These are phyloP conservation scores for Pemphredon lugubris DNA, from an alignment of 2,888 invertebrate genomes.

Conservation along the genomic window DNA sequence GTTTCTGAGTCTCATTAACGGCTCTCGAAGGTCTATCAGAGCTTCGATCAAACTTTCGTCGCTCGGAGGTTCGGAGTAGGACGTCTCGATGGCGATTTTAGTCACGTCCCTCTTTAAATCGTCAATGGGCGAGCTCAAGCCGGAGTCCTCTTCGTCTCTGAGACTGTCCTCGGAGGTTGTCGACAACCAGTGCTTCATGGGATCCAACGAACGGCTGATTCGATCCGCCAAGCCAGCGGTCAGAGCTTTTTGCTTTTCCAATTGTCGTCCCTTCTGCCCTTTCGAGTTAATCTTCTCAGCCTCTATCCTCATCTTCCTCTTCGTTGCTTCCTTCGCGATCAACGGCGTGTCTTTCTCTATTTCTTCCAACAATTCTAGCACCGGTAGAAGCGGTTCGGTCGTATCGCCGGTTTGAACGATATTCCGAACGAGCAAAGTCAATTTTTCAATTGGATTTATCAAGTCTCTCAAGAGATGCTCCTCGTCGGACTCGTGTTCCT, in stretches of 20 bases:
- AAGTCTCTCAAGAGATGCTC: constrained; percentile 68
- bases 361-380: constrained; percentile 72
- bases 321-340: constrained; percentile 66
- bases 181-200: constrained; percentile 67
- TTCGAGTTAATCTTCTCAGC: constrained; percentile 9
- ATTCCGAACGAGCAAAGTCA: constrained; percentile 64
- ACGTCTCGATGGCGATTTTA: constrained; percentile 68
- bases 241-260: neutral
- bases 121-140: constrained; percentile 57
- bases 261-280: too few species aligned
- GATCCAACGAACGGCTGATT: constrained; percentile 61
- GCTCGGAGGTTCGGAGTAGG: constrained; percentile 70
- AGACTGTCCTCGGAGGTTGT: constrained; percentile 60
- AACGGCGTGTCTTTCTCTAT: constrained; percentile 69
- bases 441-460: constrained; percentile 65
- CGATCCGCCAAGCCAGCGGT: constrained; percentile 33
- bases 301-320: constrained; percentile 53
- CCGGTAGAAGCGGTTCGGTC: constrained; percentile 50
- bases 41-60: constrained; percentile 68
- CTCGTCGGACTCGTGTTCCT: constrained; percentile 66
- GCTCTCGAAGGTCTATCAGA: constrained; percentile 66
- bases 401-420: constrained; percentile 56
- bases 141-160: constrained; percentile 56
- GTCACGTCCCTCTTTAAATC: constrained; percentile 65
- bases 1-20: constrained; percentile 60